Percentiles rank a stretch among this genome's conserved stretches.
Evolutionary conservation across 2,113 vertebrate genomes (phyloP).

Genomic region (Elephantulus edwardii): DNA sequence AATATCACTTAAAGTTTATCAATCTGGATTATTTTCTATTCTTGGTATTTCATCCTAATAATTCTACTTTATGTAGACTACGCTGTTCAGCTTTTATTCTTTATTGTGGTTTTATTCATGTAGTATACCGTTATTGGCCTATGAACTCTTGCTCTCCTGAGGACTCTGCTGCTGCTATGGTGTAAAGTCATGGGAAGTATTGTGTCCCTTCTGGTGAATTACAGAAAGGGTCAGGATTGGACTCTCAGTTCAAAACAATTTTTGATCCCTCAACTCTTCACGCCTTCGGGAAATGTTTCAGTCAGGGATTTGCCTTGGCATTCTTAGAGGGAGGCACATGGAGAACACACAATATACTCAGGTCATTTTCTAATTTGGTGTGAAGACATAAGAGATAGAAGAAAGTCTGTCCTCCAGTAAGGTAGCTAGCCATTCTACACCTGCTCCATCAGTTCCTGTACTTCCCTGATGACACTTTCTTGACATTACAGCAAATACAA

Average conservation of each 20-base stretch:
- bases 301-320: not conserved
- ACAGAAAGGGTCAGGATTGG: not conserved
- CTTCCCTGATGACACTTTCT: not conserved
- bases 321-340: not conserved
- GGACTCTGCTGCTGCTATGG: not conserved
- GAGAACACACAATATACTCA: not conserved
- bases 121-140: not conserved
- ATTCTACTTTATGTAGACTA: not conserved
- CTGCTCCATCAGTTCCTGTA: not conserved
- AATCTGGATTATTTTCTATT: not conserved
- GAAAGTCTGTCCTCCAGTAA: not conserved
- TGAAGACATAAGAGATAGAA: not conserved
- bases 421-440: not conserved
- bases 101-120: not conserved
- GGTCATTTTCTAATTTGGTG: not conserved
- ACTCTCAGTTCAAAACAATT: not conserved
- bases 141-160: not conserved
- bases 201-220: not conserved
- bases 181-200: not conserved
- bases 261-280: not conserved
- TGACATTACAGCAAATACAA: not conserved
- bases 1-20: conserved; percentile 14
- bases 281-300: not conserved
- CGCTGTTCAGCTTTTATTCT: not conserved
- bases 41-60: not conserved